Base-by-base conservation (phyloP, 2,113 vertebrate species). In the Amazona guildingii region DNA sequence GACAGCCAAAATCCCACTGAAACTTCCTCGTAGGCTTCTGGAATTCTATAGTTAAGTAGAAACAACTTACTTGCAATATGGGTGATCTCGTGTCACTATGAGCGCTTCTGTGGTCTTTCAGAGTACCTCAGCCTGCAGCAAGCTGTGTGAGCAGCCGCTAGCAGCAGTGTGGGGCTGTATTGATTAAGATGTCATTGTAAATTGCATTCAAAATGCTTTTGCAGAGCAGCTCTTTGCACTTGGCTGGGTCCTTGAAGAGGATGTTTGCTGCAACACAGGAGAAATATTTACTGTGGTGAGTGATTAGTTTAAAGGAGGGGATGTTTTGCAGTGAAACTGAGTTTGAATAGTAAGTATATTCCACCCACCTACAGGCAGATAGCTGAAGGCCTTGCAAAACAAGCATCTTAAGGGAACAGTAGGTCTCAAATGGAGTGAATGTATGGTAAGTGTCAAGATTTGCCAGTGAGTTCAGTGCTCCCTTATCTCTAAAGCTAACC, bases 21-120 rank as follows among this genome's bases (percentile, higher is more conserved):
- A 6, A 1, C 3, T 41, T 54, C 23, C 11, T 17, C 1, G 2
- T 0, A 2, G 10, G 4, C 2, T 9, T 35, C 29, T 70, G 17
- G 8, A 10, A 5, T 46, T 73, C 31, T 17, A 18, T 21, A 10
- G 6, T 9, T 17, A 9, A 66, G 29, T 2, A 8, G 6, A 35
- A 69, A 17, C 6, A 37, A 33, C 57, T 59, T 35, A 57, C 44
- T 37, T 44, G 1, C 5, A 2, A 6, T 1, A 6, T 1, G 11
- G 6, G 3, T 13, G 5, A 8, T 2, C 3, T 20, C 31, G 19
- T 6, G 6, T 16, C 6, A 4, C 7, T 49, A 3, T 35, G 8
- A 17, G 1, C 1, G 3, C 9, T 3, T 33, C 4, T 24, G 25
- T 4, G 1, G 17, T 17, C 35, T 80, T 44, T 17, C 39, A 7